phyloP scores from a whole-genome alignment of 2,797 vertebrate genomes.

The Australoheros facetus region DNA sequence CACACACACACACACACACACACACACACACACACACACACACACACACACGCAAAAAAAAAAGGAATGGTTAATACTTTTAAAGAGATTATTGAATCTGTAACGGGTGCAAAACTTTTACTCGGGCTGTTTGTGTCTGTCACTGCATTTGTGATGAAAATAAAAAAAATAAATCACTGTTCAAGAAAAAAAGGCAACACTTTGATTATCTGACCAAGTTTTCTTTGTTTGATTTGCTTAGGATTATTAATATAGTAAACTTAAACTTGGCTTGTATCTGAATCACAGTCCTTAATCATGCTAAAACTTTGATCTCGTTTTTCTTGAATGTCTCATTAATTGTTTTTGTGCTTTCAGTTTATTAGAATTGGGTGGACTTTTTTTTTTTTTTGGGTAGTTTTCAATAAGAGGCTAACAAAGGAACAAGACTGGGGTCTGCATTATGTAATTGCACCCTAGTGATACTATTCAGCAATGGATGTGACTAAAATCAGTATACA shows the following conservation, averaged over 20 bases:
- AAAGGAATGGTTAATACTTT: too few relatives aligned
- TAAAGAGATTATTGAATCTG: too few relatives aligned
- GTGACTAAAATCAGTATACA: conserved; percentile 61
- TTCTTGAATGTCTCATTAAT: conserved; percentile 81
- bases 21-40: neutral
- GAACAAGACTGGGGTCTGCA: conserved; percentile 82
- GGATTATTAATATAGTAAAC: conserved; percentile 20
- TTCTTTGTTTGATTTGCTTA: neutral
- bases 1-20: neutral
- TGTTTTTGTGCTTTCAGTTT: conserved; percentile 74
- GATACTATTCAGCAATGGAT: conserved; percentile 56
- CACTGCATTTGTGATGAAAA: too few relatives aligned
- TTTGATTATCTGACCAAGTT: neutral
- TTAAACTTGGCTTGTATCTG: conserved; percentile 28
- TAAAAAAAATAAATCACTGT: neutral
- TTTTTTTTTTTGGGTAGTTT: conserved; percentile 83
- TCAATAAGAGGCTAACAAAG: conserved; percentile 88
- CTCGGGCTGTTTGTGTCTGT: too few relatives aligned
- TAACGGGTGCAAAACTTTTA: too few relatives aligned
- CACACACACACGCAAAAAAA: neutral
- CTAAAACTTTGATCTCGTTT: conserved; percentile 61
- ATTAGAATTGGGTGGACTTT: conserved; percentile 84
- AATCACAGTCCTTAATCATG: conserved; percentile 59
- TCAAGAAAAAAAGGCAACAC: neutral
- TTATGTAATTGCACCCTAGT: conserved; percentile 76